Percentiles rank a stretch among this genome's conserved stretches.
Conservation (phyloP, 2,113 vertebrate genomes). For the Hipposideros armiger region DNA sequence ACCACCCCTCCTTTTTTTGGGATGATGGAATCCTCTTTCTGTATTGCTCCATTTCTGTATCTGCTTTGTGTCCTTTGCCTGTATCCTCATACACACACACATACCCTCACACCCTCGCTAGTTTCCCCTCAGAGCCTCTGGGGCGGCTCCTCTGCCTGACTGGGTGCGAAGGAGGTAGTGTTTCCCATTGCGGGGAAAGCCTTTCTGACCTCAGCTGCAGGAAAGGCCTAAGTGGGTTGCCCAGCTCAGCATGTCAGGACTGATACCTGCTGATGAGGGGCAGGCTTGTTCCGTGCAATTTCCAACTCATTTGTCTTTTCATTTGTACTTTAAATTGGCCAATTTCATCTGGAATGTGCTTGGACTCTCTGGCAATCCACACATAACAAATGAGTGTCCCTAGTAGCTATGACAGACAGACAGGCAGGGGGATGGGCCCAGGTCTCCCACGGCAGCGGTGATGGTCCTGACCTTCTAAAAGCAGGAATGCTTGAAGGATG, state of each 20-base stretch:
- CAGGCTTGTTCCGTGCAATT: conserved; percentile 51
- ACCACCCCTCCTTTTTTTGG: not conserved
- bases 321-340: conserved; percentile 63
- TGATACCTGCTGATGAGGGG: conserved; percentile 39
- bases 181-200: not conserved
- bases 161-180: not conserved
- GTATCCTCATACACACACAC: not conserved
- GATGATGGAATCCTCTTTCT: not conserved
- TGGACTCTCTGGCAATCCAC: conserved; percentile 52
- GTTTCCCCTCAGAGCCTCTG: not conserved
- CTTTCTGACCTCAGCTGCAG: not conserved
- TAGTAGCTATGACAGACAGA: not conserved
- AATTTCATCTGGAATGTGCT: conserved; percentile 54
- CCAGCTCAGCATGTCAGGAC: not conserved
- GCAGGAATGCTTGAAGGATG: not conserved
- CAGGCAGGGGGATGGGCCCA: not conserved
- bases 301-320: conserved; percentile 69
- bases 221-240: not conserved
- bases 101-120: not conserved
- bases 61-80: not conserved
- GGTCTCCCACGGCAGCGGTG: fast-evolving
- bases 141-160: not conserved
- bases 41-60: not conserved
- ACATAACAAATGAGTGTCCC: not conserved
- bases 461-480: not conserved